phyloP scores from a whole-genome alignment of 2,888 invertebrate genomes.

The Brachyptera risi region DNA sequence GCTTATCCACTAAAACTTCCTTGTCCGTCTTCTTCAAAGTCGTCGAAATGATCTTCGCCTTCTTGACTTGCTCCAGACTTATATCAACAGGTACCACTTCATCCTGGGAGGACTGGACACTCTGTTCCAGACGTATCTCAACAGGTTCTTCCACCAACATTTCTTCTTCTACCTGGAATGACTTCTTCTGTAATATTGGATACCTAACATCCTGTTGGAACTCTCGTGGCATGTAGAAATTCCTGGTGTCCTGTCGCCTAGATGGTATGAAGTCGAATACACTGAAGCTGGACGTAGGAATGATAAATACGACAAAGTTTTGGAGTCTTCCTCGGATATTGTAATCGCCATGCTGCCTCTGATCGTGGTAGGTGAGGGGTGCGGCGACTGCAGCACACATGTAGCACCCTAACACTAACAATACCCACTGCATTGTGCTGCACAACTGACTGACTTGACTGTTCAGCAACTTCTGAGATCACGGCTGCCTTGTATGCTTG shows the following conservation, averaged over 20 bases:
- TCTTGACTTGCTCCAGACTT: background rate
- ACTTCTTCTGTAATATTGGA: background rate
- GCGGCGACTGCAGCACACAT: conserved; percentile 2
- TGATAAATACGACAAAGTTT: conserved; percentile 67
- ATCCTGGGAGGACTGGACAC: background rate
- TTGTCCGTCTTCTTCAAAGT: background rate
- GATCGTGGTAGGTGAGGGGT: conserved; percentile 54
- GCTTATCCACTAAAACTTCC: too few relatives aligned
- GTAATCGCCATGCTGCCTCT: conserved; percentile 70
- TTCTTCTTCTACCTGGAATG: background rate
- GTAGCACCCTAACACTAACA: background rate
- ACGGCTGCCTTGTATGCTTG: background rate
- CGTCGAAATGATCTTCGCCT: conserved; percentile 1
- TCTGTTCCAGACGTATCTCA: background rate
- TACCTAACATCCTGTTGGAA: too few relatives aligned
- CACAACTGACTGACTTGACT: background rate
- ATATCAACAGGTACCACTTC: background rate
- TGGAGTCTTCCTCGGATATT: conserved; percentile 71
- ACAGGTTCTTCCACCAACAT: background rate
- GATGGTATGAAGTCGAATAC: background rate
- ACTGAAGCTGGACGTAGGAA: conserved; percentile 41
- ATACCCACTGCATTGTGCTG: background rate
- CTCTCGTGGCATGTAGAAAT: too few relatives aligned
- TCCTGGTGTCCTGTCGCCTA: too few relatives aligned
- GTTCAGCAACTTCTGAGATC: background rate